Evolutionary conservation across 2,113 vertebrate species (phyloP).

Genomic region (Origma solitaria): DNA sequence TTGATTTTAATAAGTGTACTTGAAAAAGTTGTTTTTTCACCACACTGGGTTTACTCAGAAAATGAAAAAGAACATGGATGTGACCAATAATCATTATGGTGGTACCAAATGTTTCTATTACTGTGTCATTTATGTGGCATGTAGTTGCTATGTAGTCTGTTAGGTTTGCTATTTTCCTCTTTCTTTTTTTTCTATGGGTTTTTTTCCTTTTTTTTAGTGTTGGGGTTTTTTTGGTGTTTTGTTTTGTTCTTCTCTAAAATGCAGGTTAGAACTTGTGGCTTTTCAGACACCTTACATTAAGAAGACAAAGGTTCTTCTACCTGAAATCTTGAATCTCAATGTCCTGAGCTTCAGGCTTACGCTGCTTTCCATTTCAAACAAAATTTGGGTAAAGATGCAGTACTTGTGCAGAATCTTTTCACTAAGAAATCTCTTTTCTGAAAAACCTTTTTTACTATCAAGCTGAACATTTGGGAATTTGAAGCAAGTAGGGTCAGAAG

Average conservation of each 20-base stretch:
- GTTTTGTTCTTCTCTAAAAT: neutral
- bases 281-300: neutral
- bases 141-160: neutral
- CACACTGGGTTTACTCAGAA: neutral
- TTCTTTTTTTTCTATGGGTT: neutral
- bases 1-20: neutral
- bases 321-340: neutral
- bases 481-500: neutral
- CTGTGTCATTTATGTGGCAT: neutral
- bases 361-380: conserved; percentile 4
- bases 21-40: neutral
- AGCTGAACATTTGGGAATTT: neutral
- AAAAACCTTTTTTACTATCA: neutral
- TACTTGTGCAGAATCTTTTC: neutral
- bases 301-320: neutral
- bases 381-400: neutral
- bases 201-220: no score
- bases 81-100: neutral
- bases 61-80: accelerated
- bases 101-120: neutral
- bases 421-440: neutral
- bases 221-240: neutral
- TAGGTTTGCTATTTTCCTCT: neutral
- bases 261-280: neutral
- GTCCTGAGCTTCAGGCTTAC: neutral